These are phyloP conservation scores for Macrostomum lignano DNA, from an alignment of 1,140 invertebrate species.

Conservation along the genomic window DNA sequence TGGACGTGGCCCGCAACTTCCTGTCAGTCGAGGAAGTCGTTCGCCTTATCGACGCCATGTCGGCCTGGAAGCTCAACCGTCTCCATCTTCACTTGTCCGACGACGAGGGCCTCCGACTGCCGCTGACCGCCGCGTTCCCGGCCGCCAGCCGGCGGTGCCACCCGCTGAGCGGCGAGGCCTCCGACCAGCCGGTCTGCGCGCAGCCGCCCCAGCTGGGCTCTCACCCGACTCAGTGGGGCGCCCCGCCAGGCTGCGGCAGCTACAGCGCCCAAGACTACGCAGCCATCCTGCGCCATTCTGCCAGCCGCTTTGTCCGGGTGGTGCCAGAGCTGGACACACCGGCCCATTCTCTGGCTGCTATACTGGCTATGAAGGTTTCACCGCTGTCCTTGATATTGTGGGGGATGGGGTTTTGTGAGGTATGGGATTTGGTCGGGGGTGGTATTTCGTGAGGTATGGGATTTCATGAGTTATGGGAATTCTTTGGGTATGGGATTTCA, in stretches of 20 bases:
- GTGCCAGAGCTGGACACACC: no score
- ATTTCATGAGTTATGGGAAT: no score
- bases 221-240: conserved; percentile 10
- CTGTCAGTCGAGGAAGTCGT: neutral
- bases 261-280: conserved; percentile 14
- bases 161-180: neutral
- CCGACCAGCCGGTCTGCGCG: neutral
- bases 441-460: no score
- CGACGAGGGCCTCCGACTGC: conserved; percentile 12
- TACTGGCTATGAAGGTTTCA: no score
- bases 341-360: no score
- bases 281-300: no score
- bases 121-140: neutral
- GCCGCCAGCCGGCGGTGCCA: neutral
- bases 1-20: conserved; percentile 6
- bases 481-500: no score
- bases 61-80: conserved; percentile 6
- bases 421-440: no score
- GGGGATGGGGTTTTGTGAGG: no score
- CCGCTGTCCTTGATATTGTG: no score
- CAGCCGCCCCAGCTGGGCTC: conserved; percentile 13
- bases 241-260: conserved; percentile 12
- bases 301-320: no score
- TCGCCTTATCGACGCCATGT: neutral
- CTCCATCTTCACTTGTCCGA: conserved; percentile 6